Percentiles rank a stretch among this genome's conserved stretches.
Conservation (phyloP, 2,113 vertebrate genomes). For the Leucosticte australis region DNA sequence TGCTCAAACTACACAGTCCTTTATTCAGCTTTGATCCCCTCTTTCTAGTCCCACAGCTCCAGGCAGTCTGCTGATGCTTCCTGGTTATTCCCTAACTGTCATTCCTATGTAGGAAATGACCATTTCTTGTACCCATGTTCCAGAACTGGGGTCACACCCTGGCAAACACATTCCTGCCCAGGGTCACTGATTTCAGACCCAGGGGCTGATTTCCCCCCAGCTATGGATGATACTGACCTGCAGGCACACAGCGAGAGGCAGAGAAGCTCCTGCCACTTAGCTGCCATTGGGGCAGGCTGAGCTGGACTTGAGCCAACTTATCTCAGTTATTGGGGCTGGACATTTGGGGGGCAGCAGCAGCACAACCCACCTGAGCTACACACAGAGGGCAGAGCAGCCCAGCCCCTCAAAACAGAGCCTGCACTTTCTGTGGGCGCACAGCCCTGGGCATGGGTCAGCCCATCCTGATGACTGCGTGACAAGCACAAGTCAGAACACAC, state of each 20-base stretch:
- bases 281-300: not conserved
- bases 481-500: accelerated
- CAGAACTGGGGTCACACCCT: not conserved
- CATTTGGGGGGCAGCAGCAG: not conserved
- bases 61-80: not conserved
- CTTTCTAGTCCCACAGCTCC: not conserved
- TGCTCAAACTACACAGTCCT: not conserved
- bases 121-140: not conserved
- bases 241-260: accelerated
- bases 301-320: not conserved
- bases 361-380: not conserved
- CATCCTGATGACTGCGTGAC: accelerated
- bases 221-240: not conserved
- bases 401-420: not conserved
- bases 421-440: not conserved
- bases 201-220: not conserved
- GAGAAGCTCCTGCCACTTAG: not conserved
- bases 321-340: not conserved
- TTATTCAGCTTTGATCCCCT: not conserved
- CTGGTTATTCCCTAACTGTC: not conserved
- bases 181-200: not conserved
- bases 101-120: not conserved
- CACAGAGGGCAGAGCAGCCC: not conserved
- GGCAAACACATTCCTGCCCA: not conserved
- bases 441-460: not conserved